Conservation (phyloP, 2,888 invertebrate genomes). For the Heliconius erato region DNA sequence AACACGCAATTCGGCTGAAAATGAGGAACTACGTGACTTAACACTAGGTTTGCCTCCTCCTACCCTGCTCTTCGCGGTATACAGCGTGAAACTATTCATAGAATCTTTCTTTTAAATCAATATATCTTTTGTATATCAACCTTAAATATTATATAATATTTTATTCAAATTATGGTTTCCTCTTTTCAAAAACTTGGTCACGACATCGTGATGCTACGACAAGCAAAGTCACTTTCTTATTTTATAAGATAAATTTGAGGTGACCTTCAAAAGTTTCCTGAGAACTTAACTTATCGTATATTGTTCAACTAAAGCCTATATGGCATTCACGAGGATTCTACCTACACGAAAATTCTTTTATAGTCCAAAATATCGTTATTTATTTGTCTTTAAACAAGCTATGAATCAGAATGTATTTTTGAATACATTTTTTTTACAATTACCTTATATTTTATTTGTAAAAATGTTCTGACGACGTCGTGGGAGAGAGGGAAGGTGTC, state of each 20-base stretch:
- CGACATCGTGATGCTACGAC: not conserved
- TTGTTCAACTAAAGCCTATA: constrained; percentile 46
- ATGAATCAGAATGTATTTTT: constrained; percentile 41
- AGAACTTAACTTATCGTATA: constrained; percentile 42
- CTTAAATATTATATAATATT: no score
- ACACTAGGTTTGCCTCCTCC: no score
- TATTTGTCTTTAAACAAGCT: constrained; percentile 35
- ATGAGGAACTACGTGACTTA: no score
- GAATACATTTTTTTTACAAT: constrained; percentile 32
- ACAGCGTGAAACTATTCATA: no score
- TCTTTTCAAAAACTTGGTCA: not conserved
- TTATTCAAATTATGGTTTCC: not conserved
- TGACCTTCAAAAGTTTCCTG: constrained; percentile 40
- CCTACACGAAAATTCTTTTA: constrained; percentile 46
- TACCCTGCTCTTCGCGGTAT: no score
- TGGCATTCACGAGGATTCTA: constrained; percentile 44
- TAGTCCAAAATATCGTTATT: constrained; percentile 36
- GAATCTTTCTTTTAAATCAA: no score
- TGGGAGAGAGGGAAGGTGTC: not conserved
- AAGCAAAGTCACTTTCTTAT: not conserved
- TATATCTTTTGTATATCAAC: no score
- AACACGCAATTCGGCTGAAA: not conserved
- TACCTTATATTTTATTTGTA: not conserved
- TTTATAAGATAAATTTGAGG: not conserved
- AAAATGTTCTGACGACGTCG: not conserved